Base-by-base conservation (phyloP, 2,888 invertebrate species). In the Amphipyra tragopoginis region DNA sequence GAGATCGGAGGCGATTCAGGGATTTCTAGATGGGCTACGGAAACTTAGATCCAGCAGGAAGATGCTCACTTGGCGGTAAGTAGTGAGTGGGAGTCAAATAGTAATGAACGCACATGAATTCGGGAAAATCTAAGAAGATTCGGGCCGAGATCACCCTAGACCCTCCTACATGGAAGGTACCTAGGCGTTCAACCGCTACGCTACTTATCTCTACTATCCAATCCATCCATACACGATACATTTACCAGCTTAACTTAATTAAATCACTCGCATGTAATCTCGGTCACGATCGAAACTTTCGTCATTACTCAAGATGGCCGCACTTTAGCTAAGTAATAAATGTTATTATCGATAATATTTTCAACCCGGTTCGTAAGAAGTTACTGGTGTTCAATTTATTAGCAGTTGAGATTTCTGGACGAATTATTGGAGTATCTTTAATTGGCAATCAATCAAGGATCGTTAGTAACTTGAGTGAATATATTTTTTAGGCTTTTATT, bases 291-390 rank as follows among this genome's bases (percentile, higher is more conserved):
- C n/a, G 3, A n/a, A 69, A 63, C 29, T 69, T 58, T n/a, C 10
- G 55, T 58, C 54, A 72, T 75, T 72, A 71, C 40, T 72, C 48
- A 51, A 70, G 64, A 75, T 62, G 64, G 51, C 13, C 36, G 29
- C 80, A 80, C 66, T 79, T 60, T 14, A 11, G 7, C 2, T 9
- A 45, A 65, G 61, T 75, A 61, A 67, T 67, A 64, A 77, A 72
- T 14, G 60, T 58, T 47, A 68, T 67, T 72, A 75, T 61, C 53
- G 59, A 50, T 56, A 44, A 38, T 54, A 63, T 47, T 44, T 13
- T 26, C 36, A 45, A 52, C 40, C 44, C 21, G 38, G 26, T 51
- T 43, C 39, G 43, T 45, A 39, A 21, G 44, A 51, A 36, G 1
- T 56, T 48, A 11, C 21, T 47, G 4, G 6, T 40, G 26, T 10